Conservation (phyloP, 2,113 vertebrate genomes). For the Dinomys branickii region DNA sequence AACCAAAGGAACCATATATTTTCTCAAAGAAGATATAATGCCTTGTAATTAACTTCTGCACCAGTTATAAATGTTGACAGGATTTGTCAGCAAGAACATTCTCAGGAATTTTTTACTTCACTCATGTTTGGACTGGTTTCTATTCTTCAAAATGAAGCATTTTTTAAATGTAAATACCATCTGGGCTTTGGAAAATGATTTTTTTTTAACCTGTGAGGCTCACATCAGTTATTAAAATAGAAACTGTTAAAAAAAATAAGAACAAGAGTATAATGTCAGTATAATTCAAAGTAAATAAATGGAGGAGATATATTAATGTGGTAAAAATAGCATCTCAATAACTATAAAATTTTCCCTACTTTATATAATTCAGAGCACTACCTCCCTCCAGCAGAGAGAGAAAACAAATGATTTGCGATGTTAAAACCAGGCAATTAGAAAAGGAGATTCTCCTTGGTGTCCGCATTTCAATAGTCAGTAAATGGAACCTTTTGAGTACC, state of each 20-base stretch:
- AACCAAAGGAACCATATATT: too few species aligned
- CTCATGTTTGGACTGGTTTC: too few species aligned
- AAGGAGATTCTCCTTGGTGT: slow-evolving; percentile 39
- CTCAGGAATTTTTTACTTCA: too few species aligned
- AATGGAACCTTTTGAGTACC: not conserved
- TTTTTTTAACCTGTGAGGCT: too few species aligned
- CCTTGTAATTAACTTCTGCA: too few species aligned
- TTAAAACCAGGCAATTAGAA: not conserved
- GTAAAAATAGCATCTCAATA: not conserved
- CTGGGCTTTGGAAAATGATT: too few species aligned
- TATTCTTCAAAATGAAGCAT: too few species aligned
- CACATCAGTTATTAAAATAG: too few species aligned
- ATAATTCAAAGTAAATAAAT: not conserved
- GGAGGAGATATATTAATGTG: not conserved
- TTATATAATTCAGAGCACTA: slow-evolving; percentile 9
- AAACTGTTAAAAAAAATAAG: not conserved
- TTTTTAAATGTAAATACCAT: too few species aligned
- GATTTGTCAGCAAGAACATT: too few species aligned
- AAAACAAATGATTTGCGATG: not conserved
- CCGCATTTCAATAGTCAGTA: not conserved
- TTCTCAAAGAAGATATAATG: too few species aligned
- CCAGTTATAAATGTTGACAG: too few species aligned
- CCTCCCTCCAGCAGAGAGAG: not conserved
- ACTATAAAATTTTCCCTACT: not conserved
- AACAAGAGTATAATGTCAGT: not conserved